Conservation (phyloP, 2,113 vertebrate genomes). For the Sylvietta virens region DNA sequence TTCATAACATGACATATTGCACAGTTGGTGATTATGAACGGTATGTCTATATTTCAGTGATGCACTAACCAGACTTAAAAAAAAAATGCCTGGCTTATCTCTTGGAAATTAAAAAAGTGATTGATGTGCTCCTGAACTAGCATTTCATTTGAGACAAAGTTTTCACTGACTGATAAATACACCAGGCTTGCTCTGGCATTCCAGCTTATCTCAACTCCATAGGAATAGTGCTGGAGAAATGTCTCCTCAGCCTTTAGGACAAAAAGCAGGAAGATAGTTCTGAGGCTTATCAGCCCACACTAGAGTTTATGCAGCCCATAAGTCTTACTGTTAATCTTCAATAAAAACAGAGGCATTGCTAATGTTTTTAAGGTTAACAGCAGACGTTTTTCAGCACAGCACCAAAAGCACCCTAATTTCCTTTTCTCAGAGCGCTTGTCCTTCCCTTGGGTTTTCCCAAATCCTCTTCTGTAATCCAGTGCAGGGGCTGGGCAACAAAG, state of each 20-base stretch:
- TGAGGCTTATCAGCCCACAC: background rate
- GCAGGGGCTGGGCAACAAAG: background rate
- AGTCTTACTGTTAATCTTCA: conserved; percentile 4
- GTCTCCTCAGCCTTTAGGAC: conserved; percentile 28
- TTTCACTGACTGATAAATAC: conserved; percentile 76
- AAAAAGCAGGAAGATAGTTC: conserved; percentile 43
- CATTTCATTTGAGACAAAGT: conserved; percentile 65
- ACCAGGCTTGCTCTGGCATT: conserved; percentile 64
- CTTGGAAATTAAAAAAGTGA: conserved; percentile 32
- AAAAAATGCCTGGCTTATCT: conserved; percentile 41
- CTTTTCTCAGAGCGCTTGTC: background rate
- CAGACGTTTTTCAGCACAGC: background rate
- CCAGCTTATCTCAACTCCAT: conserved; percentile 78
- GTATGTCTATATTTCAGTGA: background rate
- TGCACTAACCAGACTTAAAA: background rate
- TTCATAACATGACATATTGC: background rate
- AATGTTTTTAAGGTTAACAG: background rate
- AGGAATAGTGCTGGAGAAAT: conserved; percentile 67
- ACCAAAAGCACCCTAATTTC: background rate
- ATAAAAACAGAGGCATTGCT: conserved; percentile 6
- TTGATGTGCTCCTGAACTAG: conserved; percentile 21
- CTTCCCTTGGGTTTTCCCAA: background rate
- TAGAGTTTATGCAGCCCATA: background rate
- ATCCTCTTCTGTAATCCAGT: background rate
- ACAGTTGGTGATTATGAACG: background rate